Conservation (phyloP, 2,888 invertebrate species). For the Drosophila setosimentum region DNA sequence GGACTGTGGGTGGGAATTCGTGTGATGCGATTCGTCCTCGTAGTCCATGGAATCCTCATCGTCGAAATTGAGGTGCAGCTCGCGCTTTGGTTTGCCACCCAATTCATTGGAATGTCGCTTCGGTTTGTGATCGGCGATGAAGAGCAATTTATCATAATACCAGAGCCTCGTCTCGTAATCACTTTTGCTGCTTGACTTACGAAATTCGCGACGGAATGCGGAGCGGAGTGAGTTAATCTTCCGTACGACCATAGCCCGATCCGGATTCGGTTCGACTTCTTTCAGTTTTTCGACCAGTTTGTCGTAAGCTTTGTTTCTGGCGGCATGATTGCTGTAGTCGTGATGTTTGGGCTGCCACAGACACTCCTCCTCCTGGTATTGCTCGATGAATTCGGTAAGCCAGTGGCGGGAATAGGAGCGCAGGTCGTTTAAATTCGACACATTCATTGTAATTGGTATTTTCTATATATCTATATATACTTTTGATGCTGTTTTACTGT, state of each 20-base stretch:
- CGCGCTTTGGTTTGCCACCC: constrained; percentile 75
- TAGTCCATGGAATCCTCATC: constrained; percentile 84
- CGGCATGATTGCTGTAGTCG: constrained; percentile 84
- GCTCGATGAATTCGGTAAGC: constrained; percentile 84
- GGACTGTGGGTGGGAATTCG: constrained; percentile 18
- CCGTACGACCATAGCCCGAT: constrained; percentile 84
- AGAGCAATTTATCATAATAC: constrained; percentile 84
- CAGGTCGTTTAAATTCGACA: constrained; percentile 80
- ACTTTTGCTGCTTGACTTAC: constrained; percentile 78
- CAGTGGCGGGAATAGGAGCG: constrained; percentile 84
- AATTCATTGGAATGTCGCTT: constrained; percentile 72
- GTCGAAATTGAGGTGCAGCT: constrained; percentile 79
- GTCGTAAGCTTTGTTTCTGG: constrained; percentile 84
- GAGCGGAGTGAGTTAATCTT: constrained; percentile 84
- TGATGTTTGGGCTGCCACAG: constrained; percentile 84
- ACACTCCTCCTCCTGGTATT: constrained; percentile 84
- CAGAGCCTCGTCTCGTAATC: constrained; percentile 84
- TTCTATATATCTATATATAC: constrained; percentile 26
- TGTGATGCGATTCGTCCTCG: constrained; percentile 78
- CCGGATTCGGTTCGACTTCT: constrained; percentile 84
- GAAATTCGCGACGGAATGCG: constrained; percentile 83
- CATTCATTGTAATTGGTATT: constrained; percentile 46
- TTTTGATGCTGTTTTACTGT: constrained; percentile 39
- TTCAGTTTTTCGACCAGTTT: constrained; percentile 83
- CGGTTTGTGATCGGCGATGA: constrained; percentile 84